phyloP scores from a whole-genome alignment of 2,113 vertebrate genomes.

The Aplodontia rufa region DNA sequence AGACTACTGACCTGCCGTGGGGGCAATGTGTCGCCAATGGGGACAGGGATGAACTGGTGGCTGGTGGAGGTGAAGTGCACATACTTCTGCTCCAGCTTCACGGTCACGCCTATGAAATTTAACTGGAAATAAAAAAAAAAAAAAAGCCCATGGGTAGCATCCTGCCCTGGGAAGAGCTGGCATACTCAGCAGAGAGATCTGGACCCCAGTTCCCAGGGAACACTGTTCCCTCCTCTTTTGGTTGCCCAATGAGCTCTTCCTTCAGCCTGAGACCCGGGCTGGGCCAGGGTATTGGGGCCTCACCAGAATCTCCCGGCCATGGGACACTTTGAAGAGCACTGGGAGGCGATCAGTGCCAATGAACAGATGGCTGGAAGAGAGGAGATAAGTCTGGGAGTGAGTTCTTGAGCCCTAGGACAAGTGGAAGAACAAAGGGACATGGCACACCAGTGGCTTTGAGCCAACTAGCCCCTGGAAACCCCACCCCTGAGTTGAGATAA shows the following conservation, averaged over 20 bases:
- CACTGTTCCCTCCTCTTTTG: background rate
- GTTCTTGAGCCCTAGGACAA: background rate
- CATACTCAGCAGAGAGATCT: background rate
- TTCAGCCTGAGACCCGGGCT: background rate
- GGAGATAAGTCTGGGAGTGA: background rate
- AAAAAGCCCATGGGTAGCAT: background rate
- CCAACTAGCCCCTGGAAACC: background rate
- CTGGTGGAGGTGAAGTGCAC: conserved; percentile 88
- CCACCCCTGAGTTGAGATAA: background rate
- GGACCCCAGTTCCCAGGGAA: background rate
- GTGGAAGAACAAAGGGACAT: background rate
- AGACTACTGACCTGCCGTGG: conserved; percentile 91
- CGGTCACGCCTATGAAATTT: conserved; percentile 89
- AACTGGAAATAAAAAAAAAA: conserved; percentile 85
- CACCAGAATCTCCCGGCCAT: conserved; percentile 95
- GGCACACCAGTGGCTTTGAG: background rate
- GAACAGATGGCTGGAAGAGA: conserved; percentile 88
- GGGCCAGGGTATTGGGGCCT: conserved; percentile 67
- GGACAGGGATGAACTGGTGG: conserved; percentile 89
- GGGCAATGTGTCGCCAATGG: conserved; percentile 85
- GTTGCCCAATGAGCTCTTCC: background rate
- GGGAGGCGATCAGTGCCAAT: conserved; percentile 88
- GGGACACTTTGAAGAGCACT: conserved; percentile 92
- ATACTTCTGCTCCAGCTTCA: conserved; percentile 83
- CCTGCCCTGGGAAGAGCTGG: background rate